These are phyloP conservation scores for Theodoxus fluviatilis DNA, from an alignment of 2,888 invertebrate genomes.

Conservation along the genomic window DNA sequence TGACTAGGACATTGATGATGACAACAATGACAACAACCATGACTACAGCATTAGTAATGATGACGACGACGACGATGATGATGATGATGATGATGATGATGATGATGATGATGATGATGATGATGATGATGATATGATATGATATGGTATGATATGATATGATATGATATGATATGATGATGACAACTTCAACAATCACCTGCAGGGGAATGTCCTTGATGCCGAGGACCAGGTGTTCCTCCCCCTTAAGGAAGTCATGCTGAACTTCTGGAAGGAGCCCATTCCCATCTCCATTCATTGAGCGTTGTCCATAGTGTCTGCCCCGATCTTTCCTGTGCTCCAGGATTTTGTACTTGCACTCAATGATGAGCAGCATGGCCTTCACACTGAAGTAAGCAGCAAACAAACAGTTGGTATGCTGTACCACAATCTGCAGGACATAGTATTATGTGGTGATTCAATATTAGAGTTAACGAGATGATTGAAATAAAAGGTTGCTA, in stretches of 20 bases:
- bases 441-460: too few relatives aligned
- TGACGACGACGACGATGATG: too few relatives aligned
- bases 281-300: neutral
- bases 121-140: neutral
- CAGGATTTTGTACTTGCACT: constrained; percentile 65
- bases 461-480: too few relatives aligned
- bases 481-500: too few relatives aligned
- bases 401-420: constrained; percentile 1
- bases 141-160: constrained; percentile 7
- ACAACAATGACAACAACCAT: too few relatives aligned
- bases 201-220: constrained; percentile 31
- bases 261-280: neutral
- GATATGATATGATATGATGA: neutral
- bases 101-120: too few relatives aligned
- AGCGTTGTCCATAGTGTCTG: neutral
- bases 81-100: too few relatives aligned
- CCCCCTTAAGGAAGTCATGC: constrained; percentile 34
- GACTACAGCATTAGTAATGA: too few relatives aligned
- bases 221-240: constrained; percentile 31
- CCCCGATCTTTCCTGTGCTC: constrained; percentile 13
- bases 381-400: constrained; percentile 55
- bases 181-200: neutral
- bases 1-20: too few relatives aligned
- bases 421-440: too few relatives aligned
- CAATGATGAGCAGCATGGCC: constrained; percentile 66